Percentiles rank a stretch among this genome's conserved stretches.
Evolutionary conservation across 2,888 invertebrate genomes (phyloP).

Genomic region (Caenorhabditis becei): DNA sequence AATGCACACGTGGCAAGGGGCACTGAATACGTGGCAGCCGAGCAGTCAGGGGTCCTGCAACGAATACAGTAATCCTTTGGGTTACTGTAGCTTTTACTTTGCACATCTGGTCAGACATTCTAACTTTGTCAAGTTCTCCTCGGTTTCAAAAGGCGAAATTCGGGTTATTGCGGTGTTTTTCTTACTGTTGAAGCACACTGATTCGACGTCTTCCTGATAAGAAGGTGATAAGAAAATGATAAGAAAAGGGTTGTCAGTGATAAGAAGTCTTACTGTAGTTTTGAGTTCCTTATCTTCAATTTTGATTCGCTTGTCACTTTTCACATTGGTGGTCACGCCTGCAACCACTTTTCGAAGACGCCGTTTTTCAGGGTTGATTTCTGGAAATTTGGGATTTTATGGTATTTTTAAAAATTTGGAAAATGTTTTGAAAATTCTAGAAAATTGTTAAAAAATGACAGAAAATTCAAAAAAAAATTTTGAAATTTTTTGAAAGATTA

Average conservation of each 20-base stretch:
- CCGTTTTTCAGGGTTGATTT: neutral
- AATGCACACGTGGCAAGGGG: slow-evolving; percentile 45
- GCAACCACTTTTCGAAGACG: slow-evolving; percentile 37
- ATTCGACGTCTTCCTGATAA: slow-evolving; percentile 59
- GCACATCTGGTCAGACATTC: slow-evolving; percentile 53
- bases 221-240: too few relatives aligned
- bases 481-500: neutral
- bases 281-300: slow-evolving; percentile 24
- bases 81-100: slow-evolving; percentile 20
- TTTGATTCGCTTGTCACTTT: slow-evolving; percentile 1
- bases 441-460: too few relatives aligned
- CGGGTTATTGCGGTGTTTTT: slow-evolving; percentile 24
- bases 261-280: slow-evolving; percentile 32
- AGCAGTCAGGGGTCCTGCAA: slow-evolving; percentile 25
- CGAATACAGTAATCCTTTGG: too few relatives aligned
- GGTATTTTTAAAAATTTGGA: too few relatives aligned
- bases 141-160: slow-evolving; percentile 34
- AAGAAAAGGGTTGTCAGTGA: slow-evolving; percentile 3
- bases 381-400: slow-evolving; percentile 22
- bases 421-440: too few relatives aligned
- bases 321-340: slow-evolving; percentile 36
- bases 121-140: slow-evolving; percentile 46
- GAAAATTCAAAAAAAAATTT: too few relatives aligned
- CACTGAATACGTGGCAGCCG: slow-evolving; percentile 24
- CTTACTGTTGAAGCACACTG: slow-evolving; percentile 49